phyloP scores from a whole-genome alignment of 2,113 vertebrate species.

The Odocoileus hemionus region DNA sequence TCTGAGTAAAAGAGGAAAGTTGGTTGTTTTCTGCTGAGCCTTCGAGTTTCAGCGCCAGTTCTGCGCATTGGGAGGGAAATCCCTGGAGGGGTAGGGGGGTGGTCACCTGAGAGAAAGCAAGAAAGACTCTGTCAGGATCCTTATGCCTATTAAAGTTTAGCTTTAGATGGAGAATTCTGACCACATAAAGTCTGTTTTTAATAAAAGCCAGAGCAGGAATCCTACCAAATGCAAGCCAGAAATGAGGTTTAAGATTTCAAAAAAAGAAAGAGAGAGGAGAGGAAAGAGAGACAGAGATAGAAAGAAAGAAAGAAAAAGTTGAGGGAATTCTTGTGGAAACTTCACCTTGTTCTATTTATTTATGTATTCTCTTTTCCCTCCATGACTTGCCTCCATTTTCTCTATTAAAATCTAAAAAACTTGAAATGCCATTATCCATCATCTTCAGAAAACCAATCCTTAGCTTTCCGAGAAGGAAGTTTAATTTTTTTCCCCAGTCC shows the following conservation, averaged over 20 bases:
- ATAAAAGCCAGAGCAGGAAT: conserved; percentile 80
- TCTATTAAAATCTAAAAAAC: conserved; percentile 44
- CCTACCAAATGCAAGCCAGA: conserved; percentile 81
- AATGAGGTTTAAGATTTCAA: conserved; percentile 79
- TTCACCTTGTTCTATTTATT: conserved; percentile 65
- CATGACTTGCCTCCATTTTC: conserved; percentile 56
- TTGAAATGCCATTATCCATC: conserved; percentile 46
- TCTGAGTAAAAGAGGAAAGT: conserved; percentile 44
- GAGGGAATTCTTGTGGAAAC: conserved; percentile 68
- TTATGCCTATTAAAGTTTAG: conserved; percentile 56
- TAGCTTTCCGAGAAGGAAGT: conserved; percentile 58
- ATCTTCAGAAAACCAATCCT: conserved; percentile 59
- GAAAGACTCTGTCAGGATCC: conserved; percentile 59
- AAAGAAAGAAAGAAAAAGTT: neutral
- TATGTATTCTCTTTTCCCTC: conserved; percentile 40
- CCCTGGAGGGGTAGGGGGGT: conserved; percentile 51
- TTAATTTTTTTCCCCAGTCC: conserved; percentile 42
- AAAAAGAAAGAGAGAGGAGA: neutral
- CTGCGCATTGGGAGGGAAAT: conserved; percentile 69
- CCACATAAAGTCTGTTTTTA: conserved; percentile 80
- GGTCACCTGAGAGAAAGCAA: conserved; percentile 75
- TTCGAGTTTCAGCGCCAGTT: conserved; percentile 66
- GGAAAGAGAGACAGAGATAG: neutral
- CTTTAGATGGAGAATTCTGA: conserved; percentile 79
- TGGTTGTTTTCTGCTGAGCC: conserved; percentile 69